phyloP scores from a whole-genome alignment of 2,113 vertebrate species.

The Cheirogaleus medius region DNA sequence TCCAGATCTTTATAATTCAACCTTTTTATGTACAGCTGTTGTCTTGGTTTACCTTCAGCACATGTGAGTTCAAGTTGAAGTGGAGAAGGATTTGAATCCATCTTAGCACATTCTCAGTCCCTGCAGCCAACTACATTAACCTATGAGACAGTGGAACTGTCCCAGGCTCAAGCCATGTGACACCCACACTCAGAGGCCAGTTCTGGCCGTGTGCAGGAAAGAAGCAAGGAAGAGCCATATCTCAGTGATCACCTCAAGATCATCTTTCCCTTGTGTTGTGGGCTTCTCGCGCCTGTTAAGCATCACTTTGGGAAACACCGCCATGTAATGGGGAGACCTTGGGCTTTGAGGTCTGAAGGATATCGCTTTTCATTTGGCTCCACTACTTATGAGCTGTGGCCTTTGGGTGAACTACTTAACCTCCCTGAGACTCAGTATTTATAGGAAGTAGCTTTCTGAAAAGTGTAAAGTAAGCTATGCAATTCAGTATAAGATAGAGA shows the following conservation, averaged over 20 bases:
- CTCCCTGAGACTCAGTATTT: background rate
- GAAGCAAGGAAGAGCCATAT: background rate
- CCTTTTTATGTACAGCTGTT: background rate
- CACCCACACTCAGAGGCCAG: background rate
- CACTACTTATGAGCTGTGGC: background rate
- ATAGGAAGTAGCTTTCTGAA: background rate
- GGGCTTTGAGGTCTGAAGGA: background rate
- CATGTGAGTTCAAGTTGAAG: background rate
- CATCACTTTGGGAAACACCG: background rate
- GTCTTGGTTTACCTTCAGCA: background rate
- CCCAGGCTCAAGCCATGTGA: background rate
- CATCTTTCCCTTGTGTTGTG: rapidly evolving
- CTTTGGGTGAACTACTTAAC: background rate
- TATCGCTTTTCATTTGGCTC: background rate
- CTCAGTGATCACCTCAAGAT: background rate
- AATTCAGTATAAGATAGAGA: background rate
- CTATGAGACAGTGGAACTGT: background rate
- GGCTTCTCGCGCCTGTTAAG: background rate
- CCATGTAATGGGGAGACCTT: rapidly evolving
- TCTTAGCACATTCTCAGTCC: background rate
- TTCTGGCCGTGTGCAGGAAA: background rate
- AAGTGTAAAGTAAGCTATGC: background rate
- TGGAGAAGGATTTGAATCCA: background rate
- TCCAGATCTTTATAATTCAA: background rate
- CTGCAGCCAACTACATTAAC: background rate